Conservation (phyloP, 2,888 invertebrate species). For the Apotomis betuletana region DNA sequence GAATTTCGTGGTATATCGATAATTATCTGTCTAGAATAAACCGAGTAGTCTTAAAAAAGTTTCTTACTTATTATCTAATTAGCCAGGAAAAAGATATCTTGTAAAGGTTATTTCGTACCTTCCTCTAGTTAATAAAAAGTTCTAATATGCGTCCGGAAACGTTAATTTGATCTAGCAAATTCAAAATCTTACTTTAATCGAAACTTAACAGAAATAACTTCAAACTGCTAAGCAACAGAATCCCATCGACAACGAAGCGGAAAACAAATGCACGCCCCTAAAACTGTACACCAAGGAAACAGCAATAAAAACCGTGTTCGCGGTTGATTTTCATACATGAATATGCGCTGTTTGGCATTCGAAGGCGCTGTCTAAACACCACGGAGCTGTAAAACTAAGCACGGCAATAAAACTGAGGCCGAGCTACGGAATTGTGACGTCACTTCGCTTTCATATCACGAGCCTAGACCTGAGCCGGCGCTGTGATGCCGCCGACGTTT, state of each 20-base stretch:
- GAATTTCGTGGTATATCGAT: too few relatives aligned
- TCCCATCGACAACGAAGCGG: constrained; percentile 37
- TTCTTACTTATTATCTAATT: too few relatives aligned
- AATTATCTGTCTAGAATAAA: too few relatives aligned
- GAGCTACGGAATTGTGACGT: constrained; percentile 67
- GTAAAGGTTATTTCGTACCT: too few relatives aligned
- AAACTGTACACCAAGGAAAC: constrained; percentile 46
- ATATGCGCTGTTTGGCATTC: constrained; percentile 74
- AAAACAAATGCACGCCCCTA: constrained; percentile 42
- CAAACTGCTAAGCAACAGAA: constrained; percentile 16
- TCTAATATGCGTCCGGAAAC: too few relatives aligned
- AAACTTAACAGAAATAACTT: background rate
- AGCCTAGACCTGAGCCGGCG: constrained; percentile 62
- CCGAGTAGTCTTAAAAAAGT: too few relatives aligned
- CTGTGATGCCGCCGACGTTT: constrained; percentile 47
- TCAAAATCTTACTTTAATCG: background rate
- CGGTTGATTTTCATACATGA: constrained; percentile 70
- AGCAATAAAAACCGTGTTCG: constrained; percentile 62
- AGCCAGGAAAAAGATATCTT: too few relatives aligned
- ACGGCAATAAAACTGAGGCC: constrained; percentile 73
- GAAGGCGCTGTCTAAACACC: constrained; percentile 67
- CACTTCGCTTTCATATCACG: constrained; percentile 79
- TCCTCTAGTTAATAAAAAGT: too few relatives aligned
- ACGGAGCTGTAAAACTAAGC: constrained; percentile 79
- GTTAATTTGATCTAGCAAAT: too few relatives aligned